These are phyloP conservation scores for Apodemus sylvaticus DNA, from an alignment of 2,113 vertebrate species.

Conservation along the genomic window DNA sequence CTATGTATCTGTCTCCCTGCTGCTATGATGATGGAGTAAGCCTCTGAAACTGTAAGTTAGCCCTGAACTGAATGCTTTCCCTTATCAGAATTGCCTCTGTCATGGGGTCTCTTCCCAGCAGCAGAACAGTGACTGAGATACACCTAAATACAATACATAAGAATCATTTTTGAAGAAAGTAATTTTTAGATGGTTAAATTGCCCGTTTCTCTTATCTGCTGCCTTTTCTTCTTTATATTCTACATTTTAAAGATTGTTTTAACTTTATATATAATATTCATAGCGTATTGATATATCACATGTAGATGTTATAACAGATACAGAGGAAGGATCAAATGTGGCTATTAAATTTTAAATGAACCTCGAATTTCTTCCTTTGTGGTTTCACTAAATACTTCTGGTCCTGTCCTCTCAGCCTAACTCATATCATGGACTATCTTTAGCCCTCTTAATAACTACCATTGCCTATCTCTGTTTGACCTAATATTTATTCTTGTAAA, in stretches of 20 bases:
- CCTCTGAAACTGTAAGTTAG: not conserved
- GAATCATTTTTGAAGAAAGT: not conserved
- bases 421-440: not conserved
- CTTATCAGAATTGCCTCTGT: not conserved
- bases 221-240: not conserved
- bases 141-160: not conserved
- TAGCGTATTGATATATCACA: too few species aligned
- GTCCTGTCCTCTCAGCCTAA: not conserved
- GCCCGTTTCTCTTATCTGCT: not conserved
- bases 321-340: not conserved
- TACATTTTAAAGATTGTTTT: not conserved
- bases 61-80: not conserved
- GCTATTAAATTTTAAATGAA: not conserved
- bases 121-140: not conserved
- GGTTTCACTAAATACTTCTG: not conserved
- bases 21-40: not conserved
- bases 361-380: not conserved
- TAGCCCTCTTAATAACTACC: not conserved
- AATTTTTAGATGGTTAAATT: not conserved
- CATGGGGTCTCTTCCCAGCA: not conserved
- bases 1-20: not conserved
- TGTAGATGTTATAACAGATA: too few species aligned
- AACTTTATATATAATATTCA: not conserved
- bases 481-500: not conserved
- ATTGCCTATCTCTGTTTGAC: not conserved